Base-by-base conservation (phyloP, 1,140 invertebrate species). In the Drosophila micromelanica region DNA sequence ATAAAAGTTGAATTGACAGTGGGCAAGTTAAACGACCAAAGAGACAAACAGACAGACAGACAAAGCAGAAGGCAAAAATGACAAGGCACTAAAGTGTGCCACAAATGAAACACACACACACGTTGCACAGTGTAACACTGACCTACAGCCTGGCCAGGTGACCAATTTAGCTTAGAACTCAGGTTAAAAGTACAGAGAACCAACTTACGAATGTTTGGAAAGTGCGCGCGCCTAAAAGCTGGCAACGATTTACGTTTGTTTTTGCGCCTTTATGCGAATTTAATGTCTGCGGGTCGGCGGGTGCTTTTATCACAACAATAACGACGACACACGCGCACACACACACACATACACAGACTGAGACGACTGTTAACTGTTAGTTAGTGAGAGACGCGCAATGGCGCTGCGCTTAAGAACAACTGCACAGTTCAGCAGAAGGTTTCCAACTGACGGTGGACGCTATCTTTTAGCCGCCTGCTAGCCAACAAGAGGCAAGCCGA, bases 371-470 rank as follows among this genome's bases (percentile, higher is more conserved):
- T 77, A 45, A 74, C 56, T 68, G 63, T 43, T 52, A 45, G 63
- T 43, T 52, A 45, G 27, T 30, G 13, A 30, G 20, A 70, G 69
- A 55, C 51, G 61, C 57, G 71, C 71, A n/a, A 32, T 67, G 60
- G 81, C 82, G 76, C 76, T 57, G 45, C 75, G 63, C 72, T 64
- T 63, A 49, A 57, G 37, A 30, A 46, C 71, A 89, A 87, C 82
- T 84, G 78, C 64, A 57, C 84, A 76, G 82, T 87, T 87, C 64
- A 82, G 67, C 76, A 82, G 84, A 82, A 82, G 54, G 76, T 76
- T 87, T 76, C 63, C 51, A 89, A 87, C 82, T 87, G 82, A 79
- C 68, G 49, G 32, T 42, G 42, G 69, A 63, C 35, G 63, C 73
- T 75, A 86, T 86, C 72, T 77, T 77, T 61, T 61, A 52, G 70